Evolutionary conservation across 2,797 vertebrate species (phyloP), one percentile per base, ranked within the genome.

Genomic region (Poeciliopsis infans): DNA sequence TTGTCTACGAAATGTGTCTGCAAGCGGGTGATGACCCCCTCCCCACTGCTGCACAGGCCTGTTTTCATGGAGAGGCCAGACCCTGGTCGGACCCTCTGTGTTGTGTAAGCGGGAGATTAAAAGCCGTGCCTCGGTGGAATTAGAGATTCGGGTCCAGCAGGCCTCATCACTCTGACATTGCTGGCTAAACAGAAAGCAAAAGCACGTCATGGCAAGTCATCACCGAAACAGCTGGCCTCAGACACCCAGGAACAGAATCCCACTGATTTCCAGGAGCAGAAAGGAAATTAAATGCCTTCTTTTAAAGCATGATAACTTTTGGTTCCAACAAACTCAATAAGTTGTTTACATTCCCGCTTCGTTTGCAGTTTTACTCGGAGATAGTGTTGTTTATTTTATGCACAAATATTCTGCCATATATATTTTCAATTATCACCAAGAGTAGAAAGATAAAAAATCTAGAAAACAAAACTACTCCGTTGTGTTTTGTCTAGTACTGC

Each of bases 51-150:
- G 76, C 73, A 49, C 73, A 83, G 81, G 81, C 64, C 78, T 79
- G 83, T 87, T 89, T 89, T 84, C 89, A 80, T 84, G 82, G 75
- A 80, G 80, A 71, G 87, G 75, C 80, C 83, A 80, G 86, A 76
- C 87, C 88, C 89, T 70, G 80, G 85, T 83, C 36, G 31, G 82
- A 76, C 49, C 84, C 85, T 92, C 78, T 81, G 80, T 90, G 86
- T 93, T 91, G 81, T 93, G 93, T 88, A 93, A 93, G 86, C 91
- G 83, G 74, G 79, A 92, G 93, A 93, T 94, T 94, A 91, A 87
- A 88, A 86, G 83, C 83, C 47, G 57, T 53, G 85, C 85, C 66
- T 89, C 84, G 45, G 61, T 70, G 25, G 77, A 86, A 57, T 77
- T 75, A 82, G 80, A 86, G 76, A 84, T 85, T 88, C 80, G 43